Percentiles rank a stretch among this genome's conserved stretches.
phyloP scores from a whole-genome alignment of 1,140 invertebrate species.

The Lutraria rhynchaena region DNA sequence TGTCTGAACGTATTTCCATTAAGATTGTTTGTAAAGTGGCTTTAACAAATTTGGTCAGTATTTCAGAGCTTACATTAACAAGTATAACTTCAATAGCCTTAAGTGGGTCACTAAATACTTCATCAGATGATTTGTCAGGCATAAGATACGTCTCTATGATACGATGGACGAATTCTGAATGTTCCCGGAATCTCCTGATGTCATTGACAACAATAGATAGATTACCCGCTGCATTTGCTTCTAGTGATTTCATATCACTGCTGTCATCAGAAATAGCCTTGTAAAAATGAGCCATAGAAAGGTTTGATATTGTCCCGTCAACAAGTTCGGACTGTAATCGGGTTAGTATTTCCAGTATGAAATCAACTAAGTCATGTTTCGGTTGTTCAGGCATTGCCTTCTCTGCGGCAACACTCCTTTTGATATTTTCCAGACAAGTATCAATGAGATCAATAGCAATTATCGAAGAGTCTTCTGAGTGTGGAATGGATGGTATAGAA shows the following conservation, averaged over 20 bases:
- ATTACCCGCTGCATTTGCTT: slow-evolving; percentile 27
- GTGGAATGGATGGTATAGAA: slow-evolving; percentile 34
- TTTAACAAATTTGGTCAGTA: slow-evolving; percentile 51
- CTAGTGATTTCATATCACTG: slow-evolving; percentile 27
- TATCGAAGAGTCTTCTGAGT: slow-evolving; percentile 19
- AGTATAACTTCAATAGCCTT: slow-evolving; percentile 50
- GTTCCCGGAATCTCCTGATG: slow-evolving; percentile 3
- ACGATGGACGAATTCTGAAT: slow-evolving; percentile 28
- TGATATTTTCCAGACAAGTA: slow-evolving; percentile 32
- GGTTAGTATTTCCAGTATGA: slow-evolving; percentile 49
- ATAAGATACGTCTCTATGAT: slow-evolving; percentile 49
- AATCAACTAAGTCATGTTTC: slow-evolving; percentile 38
- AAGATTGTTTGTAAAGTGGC: slow-evolving; percentile 52
- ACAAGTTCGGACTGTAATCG: slow-evolving; percentile 32
- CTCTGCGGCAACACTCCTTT: not conserved
- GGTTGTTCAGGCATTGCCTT: not conserved
- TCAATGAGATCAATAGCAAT: slow-evolving; percentile 22
- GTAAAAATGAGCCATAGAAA: slow-evolving; percentile 54
- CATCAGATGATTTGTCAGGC: slow-evolving; percentile 2
- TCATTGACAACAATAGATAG: not conserved
- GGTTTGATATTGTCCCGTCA: slow-evolving; percentile 38
- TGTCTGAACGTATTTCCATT: slow-evolving; percentile 34
- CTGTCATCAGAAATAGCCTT: slow-evolving; percentile 27
- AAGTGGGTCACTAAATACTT: slow-evolving; percentile 35
- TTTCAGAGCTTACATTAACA: slow-evolving; percentile 48